Evolutionary conservation across 2,797 vertebrate species (phyloP).

Genomic region (Siniperca undulata): DNA sequence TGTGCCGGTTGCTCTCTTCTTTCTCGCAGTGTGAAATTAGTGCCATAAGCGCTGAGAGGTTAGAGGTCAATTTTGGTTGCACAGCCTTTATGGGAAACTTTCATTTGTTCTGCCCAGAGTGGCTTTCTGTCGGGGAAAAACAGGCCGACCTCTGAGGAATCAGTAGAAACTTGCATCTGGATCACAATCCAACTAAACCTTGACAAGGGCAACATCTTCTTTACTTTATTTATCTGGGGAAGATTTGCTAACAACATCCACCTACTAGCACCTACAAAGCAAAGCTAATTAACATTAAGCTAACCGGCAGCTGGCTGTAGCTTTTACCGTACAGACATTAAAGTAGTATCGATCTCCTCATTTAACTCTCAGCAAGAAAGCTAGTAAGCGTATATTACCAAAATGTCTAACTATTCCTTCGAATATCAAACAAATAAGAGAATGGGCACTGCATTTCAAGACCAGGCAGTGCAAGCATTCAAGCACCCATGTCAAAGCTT

Average conservation of each 20-base stretch:
- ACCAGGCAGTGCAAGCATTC: constrained; percentile 6
- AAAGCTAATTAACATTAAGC: neutral
- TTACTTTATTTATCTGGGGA: constrained; percentile 12
- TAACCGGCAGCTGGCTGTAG: neutral
- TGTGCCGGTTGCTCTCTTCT: constrained; percentile 38
- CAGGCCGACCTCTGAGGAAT: neutral
- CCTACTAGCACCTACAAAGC: neutral
- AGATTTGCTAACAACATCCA: constrained; percentile 2
- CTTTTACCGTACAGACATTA: neutral
- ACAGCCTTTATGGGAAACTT: constrained; percentile 50
- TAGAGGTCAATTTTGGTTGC: constrained; percentile 60
- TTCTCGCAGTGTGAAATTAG: constrained; percentile 57
- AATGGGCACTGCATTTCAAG: neutral
- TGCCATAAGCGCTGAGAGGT: constrained; percentile 59
- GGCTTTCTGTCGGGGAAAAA: constrained; percentile 11
- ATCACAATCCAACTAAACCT: constrained; percentile 29
- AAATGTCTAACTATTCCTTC: neutral
- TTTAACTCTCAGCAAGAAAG: constrained; percentile 1
- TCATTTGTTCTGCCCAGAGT: constrained; percentile 19
- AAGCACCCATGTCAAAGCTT: neutral
- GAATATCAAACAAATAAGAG: neutral
- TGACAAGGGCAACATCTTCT: constrained; percentile 20
- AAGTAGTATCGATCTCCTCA: neutral
- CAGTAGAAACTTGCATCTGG: constrained; percentile 13
- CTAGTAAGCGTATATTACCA: neutral